A percentile compares a stretch with the other conserved stretches of the same genome.
Conservation (phyloP, 2,888 invertebrate species). For the Cheilosia impressa region DNA sequence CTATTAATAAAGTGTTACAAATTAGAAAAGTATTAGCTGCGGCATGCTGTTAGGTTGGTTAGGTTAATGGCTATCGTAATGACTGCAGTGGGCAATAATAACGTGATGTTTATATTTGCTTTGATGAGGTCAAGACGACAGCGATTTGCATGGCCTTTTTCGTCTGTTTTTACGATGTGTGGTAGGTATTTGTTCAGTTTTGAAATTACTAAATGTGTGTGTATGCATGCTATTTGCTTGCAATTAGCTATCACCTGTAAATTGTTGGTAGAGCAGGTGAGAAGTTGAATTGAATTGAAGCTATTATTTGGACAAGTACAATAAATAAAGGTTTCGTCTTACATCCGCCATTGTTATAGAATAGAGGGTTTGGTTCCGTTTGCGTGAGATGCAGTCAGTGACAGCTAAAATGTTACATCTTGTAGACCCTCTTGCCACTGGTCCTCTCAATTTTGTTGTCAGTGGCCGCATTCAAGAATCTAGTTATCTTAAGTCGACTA, state of each 20-base stretch:
- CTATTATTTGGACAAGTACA: too few species aligned
- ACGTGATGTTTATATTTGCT: slow-evolving; percentile 50
- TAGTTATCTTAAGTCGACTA: too few species aligned
- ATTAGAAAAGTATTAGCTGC: slow-evolving; percentile 51
- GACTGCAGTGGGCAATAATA: slow-evolving; percentile 10
- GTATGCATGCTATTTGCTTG: neutral
- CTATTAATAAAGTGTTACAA: slow-evolving; percentile 71
- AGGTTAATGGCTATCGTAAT: slow-evolving; percentile 28
- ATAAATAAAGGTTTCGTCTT: too few species aligned
- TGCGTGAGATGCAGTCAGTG: too few species aligned
- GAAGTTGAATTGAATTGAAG: neutral
- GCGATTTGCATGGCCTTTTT: slow-evolving; percentile 11
- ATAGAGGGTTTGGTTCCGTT: too few species aligned
- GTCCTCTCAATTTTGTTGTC: too few species aligned
- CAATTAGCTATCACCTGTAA: neutral
- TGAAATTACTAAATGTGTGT: neutral
- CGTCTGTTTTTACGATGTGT: neutral
- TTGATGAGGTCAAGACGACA: slow-evolving; percentile 53
- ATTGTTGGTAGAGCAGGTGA: neutral
- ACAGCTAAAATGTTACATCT: too few species aligned
- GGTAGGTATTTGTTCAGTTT: neutral
- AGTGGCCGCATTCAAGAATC: too few species aligned
- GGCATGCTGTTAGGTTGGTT: neutral
- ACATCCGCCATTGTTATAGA: too few species aligned
- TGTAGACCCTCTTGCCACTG: too few species aligned